A percentile compares a stretch with the other conserved stretches of the same genome.
These are phyloP conservation scores for Morone chrysops DNA, from an alignment of 2,113 vertebrate species.

Conservation along the genomic window DNA sequence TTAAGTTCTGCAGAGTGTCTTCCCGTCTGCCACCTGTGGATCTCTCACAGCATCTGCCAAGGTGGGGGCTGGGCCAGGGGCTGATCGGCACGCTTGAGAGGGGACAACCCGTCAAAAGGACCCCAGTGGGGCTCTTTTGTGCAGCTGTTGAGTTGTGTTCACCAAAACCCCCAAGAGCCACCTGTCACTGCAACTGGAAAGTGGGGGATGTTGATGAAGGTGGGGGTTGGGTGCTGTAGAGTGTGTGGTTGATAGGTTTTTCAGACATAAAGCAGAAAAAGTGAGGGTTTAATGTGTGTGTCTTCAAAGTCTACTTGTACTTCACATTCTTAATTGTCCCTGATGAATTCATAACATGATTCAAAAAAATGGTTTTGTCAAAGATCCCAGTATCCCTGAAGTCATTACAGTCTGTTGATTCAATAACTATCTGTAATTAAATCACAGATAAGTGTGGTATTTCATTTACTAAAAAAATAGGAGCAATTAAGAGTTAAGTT, in stretches of 20 bases:
- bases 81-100: conserved; percentile 79
- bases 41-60: conserved; percentile 77
- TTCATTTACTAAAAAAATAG: conserved; percentile 1
- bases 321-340: not conserved
- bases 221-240: conserved; percentile 59
- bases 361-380: conserved; percentile 17
- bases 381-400: conserved; percentile 16
- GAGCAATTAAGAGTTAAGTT: conserved; percentile 8
- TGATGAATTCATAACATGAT: conserved; percentile 30
- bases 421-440: conserved; percentile 27
- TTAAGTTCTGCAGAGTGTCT: conserved; percentile 20
- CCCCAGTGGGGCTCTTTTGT: conserved; percentile 81
- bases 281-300: not conserved
- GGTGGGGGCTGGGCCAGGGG: conserved; percentile 72
- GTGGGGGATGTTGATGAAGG: conserved; percentile 50
- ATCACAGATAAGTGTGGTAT: conserved; percentile 40
- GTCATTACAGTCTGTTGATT: conserved; percentile 19
- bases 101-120: conserved; percentile 75
- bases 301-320: conserved; percentile 13
- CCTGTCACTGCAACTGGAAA: conserved; percentile 85
- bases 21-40: conserved; percentile 78
- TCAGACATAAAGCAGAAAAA: conserved; percentile 15
- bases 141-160: conserved; percentile 83
- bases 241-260: conserved; percentile 23
- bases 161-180: conserved; percentile 81